Evolutionary conservation across 2,797 vertebrate species (phyloP), one percentile per base, ranked within the genome.

Genomic region (Sylvia borin): DNA sequence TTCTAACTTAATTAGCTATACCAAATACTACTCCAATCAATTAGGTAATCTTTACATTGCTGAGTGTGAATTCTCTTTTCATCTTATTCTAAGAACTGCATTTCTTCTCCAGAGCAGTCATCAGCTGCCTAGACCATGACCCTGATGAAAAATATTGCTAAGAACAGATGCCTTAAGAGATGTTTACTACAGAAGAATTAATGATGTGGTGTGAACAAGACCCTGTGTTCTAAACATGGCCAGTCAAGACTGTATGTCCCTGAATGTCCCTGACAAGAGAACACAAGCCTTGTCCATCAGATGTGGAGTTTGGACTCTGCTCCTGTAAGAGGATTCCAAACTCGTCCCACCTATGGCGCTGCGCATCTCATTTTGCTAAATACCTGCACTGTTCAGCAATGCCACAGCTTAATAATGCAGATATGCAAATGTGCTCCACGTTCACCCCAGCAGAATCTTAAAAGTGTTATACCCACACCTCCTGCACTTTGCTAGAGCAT

Each of bases 371-470:
- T 8, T 60, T 76, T 88, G 50, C 27, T 43, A 14, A 85, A 57
- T 22, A 27, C 7, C 16, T 51, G 11, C 36, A 7, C 14, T 62
- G 55, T 67, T 38, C 61, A 82, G 31, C 36, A 58, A 2, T 13
- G 24, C 21, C 38, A 25, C 29, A 20, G 14, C 24, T 89, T 22
- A 40, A 25, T 27, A 43, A 75, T 11, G 40, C 72, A 66, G 31
- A 78, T 21, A 29, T 1, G 3, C 18, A 73, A 13, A 42, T 11
- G 21, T 32, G 7, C 40, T 53, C 36, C 26, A 2, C 4, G 12
- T 31, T 87, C n/a, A 16, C 16, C 1, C 0, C 13, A 45, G 47
- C 1, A 66, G 38, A 64, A 65, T 27, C 22, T 31, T 21, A 1
- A 3, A 18, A 34, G 20, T 19, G 13, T 48, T 45, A 11, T 5